These are phyloP conservation scores for Tribolium madens DNA, from an alignment of 1,140 invertebrate genomes.

Conservation along the genomic window DNA sequence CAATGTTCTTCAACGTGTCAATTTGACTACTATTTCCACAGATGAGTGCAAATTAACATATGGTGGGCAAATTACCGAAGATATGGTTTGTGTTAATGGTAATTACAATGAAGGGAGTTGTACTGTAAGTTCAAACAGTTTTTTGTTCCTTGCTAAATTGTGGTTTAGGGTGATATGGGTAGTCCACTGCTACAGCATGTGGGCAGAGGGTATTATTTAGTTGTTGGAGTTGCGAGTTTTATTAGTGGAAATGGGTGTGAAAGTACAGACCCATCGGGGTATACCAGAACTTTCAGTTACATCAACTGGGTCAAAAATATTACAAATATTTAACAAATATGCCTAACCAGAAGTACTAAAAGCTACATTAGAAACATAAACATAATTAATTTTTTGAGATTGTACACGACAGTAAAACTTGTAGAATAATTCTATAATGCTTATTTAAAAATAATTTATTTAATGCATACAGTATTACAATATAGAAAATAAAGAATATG, in stretches of 20 bases:
- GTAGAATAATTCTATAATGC: too few species aligned
- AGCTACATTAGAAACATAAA: too few species aligned
- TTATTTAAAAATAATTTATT: too few species aligned
- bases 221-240: neutral
- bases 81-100: conserved; percentile 19
- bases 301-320: neutral
- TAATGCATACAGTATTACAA: too few species aligned
- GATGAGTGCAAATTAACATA: neutral
- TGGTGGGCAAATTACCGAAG: neutral
- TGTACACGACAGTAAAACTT: too few species aligned
- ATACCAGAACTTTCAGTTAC: neutral
- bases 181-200: conserved; percentile 1
- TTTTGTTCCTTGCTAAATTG: neutral
- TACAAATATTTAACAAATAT: neutral
- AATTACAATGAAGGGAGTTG: conserved; percentile 16
- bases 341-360: too few species aligned
- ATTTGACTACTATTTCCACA: neutral
- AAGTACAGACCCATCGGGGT: conserved; percentile 1
- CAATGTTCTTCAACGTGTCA: neutral
- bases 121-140: neutral
- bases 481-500: too few species aligned
- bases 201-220: neutral
- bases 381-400: too few species aligned
- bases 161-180: conserved; percentile 1
- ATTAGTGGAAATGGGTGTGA: conserved; percentile 21